Evolutionary conservation across 2,797 vertebrate genomes (phyloP).

Genomic region (Pogonophryne albipinna): DNA sequence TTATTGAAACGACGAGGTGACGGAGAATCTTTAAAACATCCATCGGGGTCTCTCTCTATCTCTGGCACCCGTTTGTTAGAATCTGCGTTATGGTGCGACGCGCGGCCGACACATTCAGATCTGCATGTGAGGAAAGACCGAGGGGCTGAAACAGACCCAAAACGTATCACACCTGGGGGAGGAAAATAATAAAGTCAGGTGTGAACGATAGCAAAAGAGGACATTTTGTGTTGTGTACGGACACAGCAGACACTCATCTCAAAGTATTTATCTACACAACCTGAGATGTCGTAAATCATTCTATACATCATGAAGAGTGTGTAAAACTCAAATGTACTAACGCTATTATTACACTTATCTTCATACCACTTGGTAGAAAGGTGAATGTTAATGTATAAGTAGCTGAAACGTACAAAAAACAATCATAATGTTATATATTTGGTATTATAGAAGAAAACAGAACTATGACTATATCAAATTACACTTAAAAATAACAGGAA

Average conservation of each 20-base stretch:
- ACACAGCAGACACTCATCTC: neutral
- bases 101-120: constrained; percentile 70
- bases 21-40: constrained; percentile 53
- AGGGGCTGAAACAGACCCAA: constrained; percentile 32
- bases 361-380: too few relatives aligned
- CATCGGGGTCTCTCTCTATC: constrained; percentile 42
- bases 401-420: too few relatives aligned
- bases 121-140: constrained; percentile 57
- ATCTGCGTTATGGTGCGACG: constrained; percentile 79
- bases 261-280: neutral
- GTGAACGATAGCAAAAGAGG: neutral
- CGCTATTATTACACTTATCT: neutral
- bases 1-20: constrained; percentile 50
- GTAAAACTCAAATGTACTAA: neutral
- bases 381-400: too few relatives aligned
- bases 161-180: constrained; percentile 20
- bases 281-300: neutral
- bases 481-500: too few relatives aligned
- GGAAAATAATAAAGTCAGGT: constrained; percentile 17
- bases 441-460: neutral
- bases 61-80: constrained; percentile 79
- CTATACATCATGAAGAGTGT: neutral
- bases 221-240: too few relatives aligned
- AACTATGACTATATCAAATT: neutral
- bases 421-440: neutral